phyloP scores from a whole-genome alignment of 1,140 invertebrate species.

The Leptinotarsa defecta region DNA sequence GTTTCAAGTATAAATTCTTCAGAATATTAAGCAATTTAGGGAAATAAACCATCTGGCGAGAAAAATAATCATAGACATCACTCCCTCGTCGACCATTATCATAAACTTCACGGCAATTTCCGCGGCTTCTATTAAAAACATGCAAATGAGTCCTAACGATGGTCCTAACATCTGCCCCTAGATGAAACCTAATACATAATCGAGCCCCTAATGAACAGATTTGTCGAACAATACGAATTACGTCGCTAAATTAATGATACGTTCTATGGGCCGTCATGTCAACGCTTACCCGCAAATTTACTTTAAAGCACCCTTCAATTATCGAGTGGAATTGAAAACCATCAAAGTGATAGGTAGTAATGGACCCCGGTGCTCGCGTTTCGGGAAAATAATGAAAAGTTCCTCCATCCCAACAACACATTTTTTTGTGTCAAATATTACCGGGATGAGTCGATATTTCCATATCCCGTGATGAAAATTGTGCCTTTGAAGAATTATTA shows the following conservation, averaged over 20 bases:
- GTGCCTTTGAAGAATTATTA: too few relatives aligned
- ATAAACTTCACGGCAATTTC: slow-evolving; percentile 10
- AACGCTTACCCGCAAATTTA: slow-evolving; percentile 21
- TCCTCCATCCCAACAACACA: neutral
- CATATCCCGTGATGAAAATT: too few relatives aligned
- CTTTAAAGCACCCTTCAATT: slow-evolving; percentile 22
- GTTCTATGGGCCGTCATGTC: slow-evolving; percentile 12
- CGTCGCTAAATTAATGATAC: slow-evolving; percentile 14
- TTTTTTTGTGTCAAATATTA: too few relatives aligned
- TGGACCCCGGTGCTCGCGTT: neutral
- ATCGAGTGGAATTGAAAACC: slow-evolving; percentile 19
- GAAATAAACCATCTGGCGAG: neutral
- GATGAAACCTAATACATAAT: neutral
- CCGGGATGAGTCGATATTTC: too few relatives aligned
- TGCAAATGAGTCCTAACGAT: slow-evolving; percentile 8
- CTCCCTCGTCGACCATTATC: slow-evolving; percentile 6
- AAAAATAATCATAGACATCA: slow-evolving; percentile 12
- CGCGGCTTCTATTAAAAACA: slow-evolving; percentile 15
- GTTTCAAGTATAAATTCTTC: too few relatives aligned
- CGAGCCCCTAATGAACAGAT: slow-evolving; percentile 19
- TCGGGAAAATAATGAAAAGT: slow-evolving; percentile 19
- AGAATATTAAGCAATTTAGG: too few relatives aligned
- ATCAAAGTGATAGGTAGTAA: neutral
- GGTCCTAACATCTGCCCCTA: neutral
- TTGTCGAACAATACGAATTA: slow-evolving; percentile 7